Percentiles rank a stretch among this genome's conserved stretches.
These are phyloP conservation scores for Lasioglossum calceatum DNA, from an alignment of 2,888 invertebrate genomes.

Conservation along the genomic window DNA sequence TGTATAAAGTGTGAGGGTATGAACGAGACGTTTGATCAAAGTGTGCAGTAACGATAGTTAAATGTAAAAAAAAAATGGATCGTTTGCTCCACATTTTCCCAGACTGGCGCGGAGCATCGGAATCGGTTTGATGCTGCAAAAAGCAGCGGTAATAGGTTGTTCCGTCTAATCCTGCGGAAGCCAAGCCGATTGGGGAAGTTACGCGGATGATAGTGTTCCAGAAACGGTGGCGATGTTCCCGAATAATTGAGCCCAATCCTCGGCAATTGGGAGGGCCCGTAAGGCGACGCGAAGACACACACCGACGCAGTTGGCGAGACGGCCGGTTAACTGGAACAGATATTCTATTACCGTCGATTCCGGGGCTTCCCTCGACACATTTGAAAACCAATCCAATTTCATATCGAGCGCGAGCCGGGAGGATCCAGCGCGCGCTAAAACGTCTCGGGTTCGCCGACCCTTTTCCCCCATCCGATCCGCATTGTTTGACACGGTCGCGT, in stretches of 20 bases:
- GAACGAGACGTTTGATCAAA: no score
- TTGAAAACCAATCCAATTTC: conserved; percentile 79
- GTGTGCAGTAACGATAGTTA: no score
- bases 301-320: conserved; percentile 51
- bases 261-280: conserved; percentile 41
- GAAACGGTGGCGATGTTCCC: conserved; percentile 47
- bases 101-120: background rate
- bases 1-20: no score
- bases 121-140: background rate
- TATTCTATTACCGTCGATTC: conserved; percentile 70
- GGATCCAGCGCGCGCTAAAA: conserved; percentile 60
- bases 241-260: conserved; percentile 64
- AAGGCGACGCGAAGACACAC: conserved; percentile 60
- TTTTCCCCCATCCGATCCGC: conserved; percentile 25
- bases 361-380: conserved; percentile 78
- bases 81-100: background rate
- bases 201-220: conserved; percentile 27
- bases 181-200: background rate
- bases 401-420: conserved; percentile 60
- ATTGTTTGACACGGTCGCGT: background rate
- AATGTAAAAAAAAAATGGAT: background rate
- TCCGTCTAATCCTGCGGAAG: conserved; percentile 9
- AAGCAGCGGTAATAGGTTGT: background rate
- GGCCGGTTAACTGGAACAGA: conserved; percentile 67
- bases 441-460: conserved; percentile 62